Evolutionary conservation across 2,888 invertebrate species (phyloP), one percentile per base, ranked within the genome.

Genomic region (Ormyrus labotus): DNA sequence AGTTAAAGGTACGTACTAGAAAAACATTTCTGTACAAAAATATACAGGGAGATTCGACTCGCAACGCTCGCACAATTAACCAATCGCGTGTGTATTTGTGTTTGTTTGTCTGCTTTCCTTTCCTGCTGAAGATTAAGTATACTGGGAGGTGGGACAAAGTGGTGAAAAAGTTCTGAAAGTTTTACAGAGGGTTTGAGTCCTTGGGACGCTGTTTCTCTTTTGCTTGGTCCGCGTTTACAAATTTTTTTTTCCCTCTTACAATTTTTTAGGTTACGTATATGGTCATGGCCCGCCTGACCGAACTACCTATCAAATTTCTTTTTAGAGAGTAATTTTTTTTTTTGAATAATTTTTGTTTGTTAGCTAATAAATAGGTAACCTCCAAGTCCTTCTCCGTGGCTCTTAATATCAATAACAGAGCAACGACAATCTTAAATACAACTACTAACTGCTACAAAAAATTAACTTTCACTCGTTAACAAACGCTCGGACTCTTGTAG

Each of bases 11-110:
- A 88, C 86, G 83, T 84, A 87, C 87, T 88, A 88, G 86, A 88
- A 90, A 89, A 88, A 87, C 85, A 85, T 88, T 85, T 85, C 87
- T 88, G 87, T 90, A 90, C 87, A 90, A 90, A 90, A 90, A 90
- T 90, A 90, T 89, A 89, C 88, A 87, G 86, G 80, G 77, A 73
- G 67, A 75, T 77, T 83, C 82, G 74, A 81, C 75, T 80, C 81
- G 75, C 73, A 34, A 34, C 34, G 72, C 76, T 69, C 78, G 76
- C 72, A 58, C 79, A 58, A 9, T 65, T 68, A 68, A 76, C 57
- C 65, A 57, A 76, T 57, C 63, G 65, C 34, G 63, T 73, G 73
- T 68, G 65, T 67, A 74, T 60, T 81, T 55, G 55, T 73, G 67
- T 70, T 57, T 9, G 74, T 65, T 50, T 50, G 50, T 69, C 8